Evolutionary conservation across 1,140 invertebrate species (phyloP).

Genomic region (Reticulitermes speratus): DNA sequence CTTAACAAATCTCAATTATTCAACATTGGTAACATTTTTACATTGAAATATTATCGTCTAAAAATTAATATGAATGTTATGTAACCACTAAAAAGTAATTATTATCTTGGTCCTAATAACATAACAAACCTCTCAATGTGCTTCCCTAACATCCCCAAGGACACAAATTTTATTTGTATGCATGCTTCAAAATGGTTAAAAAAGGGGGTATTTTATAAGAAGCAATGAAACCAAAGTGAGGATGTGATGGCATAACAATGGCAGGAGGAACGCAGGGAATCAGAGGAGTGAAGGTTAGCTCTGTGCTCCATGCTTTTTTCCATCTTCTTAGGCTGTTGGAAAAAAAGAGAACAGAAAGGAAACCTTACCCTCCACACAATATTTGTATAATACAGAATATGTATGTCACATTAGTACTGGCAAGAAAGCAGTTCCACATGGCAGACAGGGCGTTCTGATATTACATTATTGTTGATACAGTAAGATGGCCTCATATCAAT

Average conservation of each 20-base stretch:
- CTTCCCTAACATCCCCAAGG: not conserved
- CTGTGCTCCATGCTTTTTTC: slow-evolving; percentile 34
- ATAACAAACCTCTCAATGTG: not conserved
- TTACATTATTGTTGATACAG: too few relatives aligned
- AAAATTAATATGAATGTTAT: slow-evolving; percentile 11
- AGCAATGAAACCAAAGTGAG: not conserved
- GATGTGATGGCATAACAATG: not conserved
- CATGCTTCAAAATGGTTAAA: not conserved
- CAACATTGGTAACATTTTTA: not conserved
- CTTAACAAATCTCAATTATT: not conserved
- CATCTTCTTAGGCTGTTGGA: slow-evolving; percentile 36
- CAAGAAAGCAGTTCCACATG: not conserved
- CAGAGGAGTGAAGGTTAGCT: slow-evolving; percentile 25
- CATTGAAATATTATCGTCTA: not conserved
- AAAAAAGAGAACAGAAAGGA: slow-evolving; percentile 33
- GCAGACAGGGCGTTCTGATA: not conserved
- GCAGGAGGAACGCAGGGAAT: slow-evolving; percentile 3
- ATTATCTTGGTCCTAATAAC: not conserved
- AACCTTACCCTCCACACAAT: slow-evolving; percentile 38
- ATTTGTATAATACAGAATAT: slow-evolving; percentile 9
- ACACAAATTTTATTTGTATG: not conserved
- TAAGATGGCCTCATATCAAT: too few relatives aligned
- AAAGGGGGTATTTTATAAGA: not conserved
- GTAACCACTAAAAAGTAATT: not conserved
- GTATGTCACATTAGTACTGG: not conserved